Evolutionary conservation across 2,888 invertebrate species (phyloP), one percentile per base, ranked within the genome.

Genomic region (Hymenopus coronatus): DNA sequence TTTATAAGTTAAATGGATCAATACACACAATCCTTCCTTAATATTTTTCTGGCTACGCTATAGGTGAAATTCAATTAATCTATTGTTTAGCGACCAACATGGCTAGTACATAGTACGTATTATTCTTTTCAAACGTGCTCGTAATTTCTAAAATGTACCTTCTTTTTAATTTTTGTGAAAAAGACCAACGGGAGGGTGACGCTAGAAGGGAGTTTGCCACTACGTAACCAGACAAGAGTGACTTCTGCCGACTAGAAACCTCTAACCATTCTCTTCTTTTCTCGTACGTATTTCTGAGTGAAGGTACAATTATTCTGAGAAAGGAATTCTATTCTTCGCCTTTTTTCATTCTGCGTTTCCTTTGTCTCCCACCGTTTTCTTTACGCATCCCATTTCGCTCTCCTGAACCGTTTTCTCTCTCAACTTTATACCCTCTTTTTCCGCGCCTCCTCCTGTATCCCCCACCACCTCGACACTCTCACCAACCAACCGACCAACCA

Each of bases 371-470:
- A 30, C 30, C 28, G 81, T 82, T 30, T 81, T 30, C 87, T 33
- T 87, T 81, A 30, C 82, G 81, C 87, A 87, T 87, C 81, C 87
- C n/a, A 87, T 81, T 87, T 82, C 87, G 28, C 87, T 81, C 87
- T 87, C 30, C 54, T 70, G 54, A 70, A 82, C 87, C 6, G 70
- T 87, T 87, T 28, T 87, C 85, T 85, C 30, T 87, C 25, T 30
- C 70, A 81, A 25, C 8, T 28, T 20, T 87, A 30, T 82, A 81
- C 30, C 81, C 87, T 30, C 87, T 25, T n/a, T 54, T 82, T 46
- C 40, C 46, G 54, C 30, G 40, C 27, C 54, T 46, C 28, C 83
- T 88, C 83, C 85, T 40, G 27, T 33, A 70, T 33, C 88, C 33
- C 88, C 33, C 30, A 15, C 85, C 14, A 33, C 28, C 84, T 81